Evolutionary conservation across 1,140 invertebrate species (phyloP), one percentile per base, ranked within the genome.

Genomic region (Cotesia vestalis): DNA sequence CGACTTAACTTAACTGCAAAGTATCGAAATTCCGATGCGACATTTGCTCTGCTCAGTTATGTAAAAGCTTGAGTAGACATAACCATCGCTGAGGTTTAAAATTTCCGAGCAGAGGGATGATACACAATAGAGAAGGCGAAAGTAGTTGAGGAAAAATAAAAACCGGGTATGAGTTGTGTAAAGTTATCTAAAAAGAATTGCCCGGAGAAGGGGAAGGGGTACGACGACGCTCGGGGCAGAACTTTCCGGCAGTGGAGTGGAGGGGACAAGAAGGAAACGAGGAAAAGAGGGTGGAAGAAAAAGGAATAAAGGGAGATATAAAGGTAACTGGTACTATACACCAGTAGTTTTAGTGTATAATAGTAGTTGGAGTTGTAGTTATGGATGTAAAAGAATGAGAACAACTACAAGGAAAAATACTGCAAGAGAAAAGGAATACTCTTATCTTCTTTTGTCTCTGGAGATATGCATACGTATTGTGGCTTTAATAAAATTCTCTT

Each of bases 401-500:
- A 46, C 40, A 46, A 6, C 40, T 46, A 46, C 40, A 46, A 40
- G 38, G 46, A 11, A 38, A 36, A 17, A 11, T 38, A 57, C 34
- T 27, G 36, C 8, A 36, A 36, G 46, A 38, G 34, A 17, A 73
- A 73, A 69, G 52, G 69, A 70, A 66, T 73, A 66, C 62, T 66
- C 62, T 73, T 36, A 14, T 70, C 62, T 70, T 67, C 61, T 64
- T 71, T 71, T 73, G 73, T 74, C 69, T 64, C 59, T 57, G 4
- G 57, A 64, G 17, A 59, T 71, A 40, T 40, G 61, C 69, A n/a
- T 55, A 66, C 46, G 27, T 73, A 73, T 66, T 53, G 73, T 71
- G 63, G 69, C 63, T 74, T 71, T 71, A 71, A 71, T 71, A 64
- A 71, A 71, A 71, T 71, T 66, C 70, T 71, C 35, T 53, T 66